Evolutionary conservation across 2,113 vertebrate genomes (phyloP), one percentile per base, ranked within the genome.

Genomic region (Delphinapterus leucas): DNA sequence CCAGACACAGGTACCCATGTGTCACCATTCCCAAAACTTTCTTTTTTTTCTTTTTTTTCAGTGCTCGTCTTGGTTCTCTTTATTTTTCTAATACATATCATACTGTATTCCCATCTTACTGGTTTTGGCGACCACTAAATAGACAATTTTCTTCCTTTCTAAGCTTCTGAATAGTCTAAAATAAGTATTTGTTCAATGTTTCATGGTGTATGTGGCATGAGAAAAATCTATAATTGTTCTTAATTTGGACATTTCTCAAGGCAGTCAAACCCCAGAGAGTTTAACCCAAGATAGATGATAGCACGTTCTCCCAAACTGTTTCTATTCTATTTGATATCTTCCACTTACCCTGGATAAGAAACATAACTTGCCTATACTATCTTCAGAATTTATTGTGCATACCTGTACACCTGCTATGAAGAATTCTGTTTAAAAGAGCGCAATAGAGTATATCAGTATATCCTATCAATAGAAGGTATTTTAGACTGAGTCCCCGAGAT

Each of bases 261-360:
- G 92, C 94, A 92, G 63, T 97, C 87, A 92, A 55, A 76, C 38
- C 17, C 36, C 65, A 94, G 74, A 94, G 97, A 96, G 76, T 92
- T 81, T 92, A 96, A 92, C 84, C 95, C 84, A 85, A 88, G 87
- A 88, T 97, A 97, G 96, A 96, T 88, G 95, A 93, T 92, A 97
- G 80, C 90, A 96, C 38, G 44, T 96, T 97, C 49, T 53, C 49
- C 49, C 41, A 79, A 80, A 60, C n/a, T 58, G 38, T 74, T 92
- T 81, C 23, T 44, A 4, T 55, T 90, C n/a, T 65, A 25, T n/a
- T 87, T 53, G 17, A 49, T 74, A 38, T 36, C 6, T 20, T 28
- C 20, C 11, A 38, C 8, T 93, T 90, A 26, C 17, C 88, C 61
- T 63, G 61, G 41, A 71, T 67, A 49, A 88, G 77, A 90, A 31